Base-by-base conservation (phyloP, 2,113 vertebrate species). In the Centropus unirufus region DNA sequence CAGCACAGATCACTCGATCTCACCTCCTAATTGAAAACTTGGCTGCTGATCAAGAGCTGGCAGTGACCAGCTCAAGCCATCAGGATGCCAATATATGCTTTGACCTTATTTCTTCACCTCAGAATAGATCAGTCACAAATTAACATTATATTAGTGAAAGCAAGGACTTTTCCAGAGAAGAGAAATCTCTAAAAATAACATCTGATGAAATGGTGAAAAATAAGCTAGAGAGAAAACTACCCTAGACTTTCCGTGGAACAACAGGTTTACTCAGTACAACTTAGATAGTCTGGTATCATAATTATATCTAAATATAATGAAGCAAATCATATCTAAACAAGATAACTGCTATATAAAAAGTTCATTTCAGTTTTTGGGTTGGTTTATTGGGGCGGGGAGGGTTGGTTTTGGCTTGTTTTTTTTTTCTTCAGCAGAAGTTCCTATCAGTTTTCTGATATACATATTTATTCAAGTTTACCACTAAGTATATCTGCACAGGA, bases 21-120 rank as follows among this genome's bases (percentile, higher is more conserved):
- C 84, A 93, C 95, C 87, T 95, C 93, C 95, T 98, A 98, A 98
- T 96, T 98, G 98, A 98, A 98, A 94, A 97, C 80, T 84, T 98
- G 97, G 97, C 97, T 91, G 82, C 78, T 92, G 85, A 96, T 96
- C 97, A 97, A 97, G 93, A 85, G 57, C 32, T 85, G 83, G 92
- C 82, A 84, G 86, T 96, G 92, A 96, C 96, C 97, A 93, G 36
- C 74, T 68, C 78, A 87, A 96, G 79, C 67, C 96, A 94, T 97
- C 63, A 73, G 83, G 87, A 93, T 79, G 63, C 79, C 95, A 84
- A 40, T 92, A 54, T 70, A 91, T 47, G 57, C 59, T 97, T 95
- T 14, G 34, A 96, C 96, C 95, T 90, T 91, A 92, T 95, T 95
- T 95, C 92, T 96, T 57, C 83, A 91, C 69, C 89, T 77, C 81